Evolutionary conservation across 2,888 invertebrate genomes (phyloP).

Genomic region (Drosophila falleni): DNA sequence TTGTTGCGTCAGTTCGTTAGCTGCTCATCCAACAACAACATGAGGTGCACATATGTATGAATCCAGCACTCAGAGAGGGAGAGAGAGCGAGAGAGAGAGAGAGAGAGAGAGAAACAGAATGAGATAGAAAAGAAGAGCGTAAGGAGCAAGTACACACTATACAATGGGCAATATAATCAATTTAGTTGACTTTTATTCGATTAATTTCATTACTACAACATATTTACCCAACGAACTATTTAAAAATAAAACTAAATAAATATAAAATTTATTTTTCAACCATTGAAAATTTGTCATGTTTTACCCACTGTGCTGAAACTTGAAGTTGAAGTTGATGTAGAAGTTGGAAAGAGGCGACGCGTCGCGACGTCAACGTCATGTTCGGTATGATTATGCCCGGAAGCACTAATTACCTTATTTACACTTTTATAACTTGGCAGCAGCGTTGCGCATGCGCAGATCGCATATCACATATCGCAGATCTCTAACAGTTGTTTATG

Average conservation of each 20-base stretch:
- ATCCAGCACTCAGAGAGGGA: background rate
- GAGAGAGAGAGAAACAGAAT: background rate
- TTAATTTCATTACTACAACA: too few relatives aligned
- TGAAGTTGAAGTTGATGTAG: slow-evolving; percentile 13
- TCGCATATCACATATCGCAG: slow-evolving; percentile 35
- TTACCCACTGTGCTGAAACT: slow-evolving; percentile 16
- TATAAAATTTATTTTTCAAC: too few relatives aligned
- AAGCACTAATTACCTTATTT: slow-evolving; percentile 84
- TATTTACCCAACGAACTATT: too few relatives aligned
- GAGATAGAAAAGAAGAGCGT: background rate
- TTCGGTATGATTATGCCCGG: slow-evolving; percentile 82
- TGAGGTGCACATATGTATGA: slow-evolving; percentile 12
- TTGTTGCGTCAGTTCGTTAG: slow-evolving; percentile 68
- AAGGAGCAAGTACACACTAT: background rate
- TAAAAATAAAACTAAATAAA: too few relatives aligned
- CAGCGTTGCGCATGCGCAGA: slow-evolving; percentile 67
- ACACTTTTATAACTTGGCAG: slow-evolving; percentile 81
- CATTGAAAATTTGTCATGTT: background rate
- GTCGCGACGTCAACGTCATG: slow-evolving; percentile 65
- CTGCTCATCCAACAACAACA: slow-evolving; percentile 37
- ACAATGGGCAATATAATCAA: background rate
- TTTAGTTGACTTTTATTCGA: background rate
- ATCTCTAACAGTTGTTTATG: slow-evolving; percentile 73
- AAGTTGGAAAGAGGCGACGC: slow-evolving; percentile 22
- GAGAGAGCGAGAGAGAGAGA: background rate